Evolutionary conservation across 92 coral and sea anemone genomes (phyloP), one percentile per base, ranked within the genome.

Genomic region (Porites evermanni): DNA sequence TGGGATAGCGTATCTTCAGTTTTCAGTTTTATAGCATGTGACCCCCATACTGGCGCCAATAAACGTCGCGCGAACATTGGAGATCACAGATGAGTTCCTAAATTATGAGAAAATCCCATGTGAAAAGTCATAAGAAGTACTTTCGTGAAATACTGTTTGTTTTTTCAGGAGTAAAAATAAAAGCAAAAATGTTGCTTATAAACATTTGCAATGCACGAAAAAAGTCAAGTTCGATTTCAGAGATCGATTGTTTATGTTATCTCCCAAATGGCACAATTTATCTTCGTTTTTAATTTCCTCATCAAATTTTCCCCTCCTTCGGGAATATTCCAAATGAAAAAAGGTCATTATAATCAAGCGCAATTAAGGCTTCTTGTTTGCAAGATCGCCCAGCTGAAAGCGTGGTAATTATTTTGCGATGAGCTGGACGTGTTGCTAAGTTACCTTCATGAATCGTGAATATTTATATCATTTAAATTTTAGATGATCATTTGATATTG

Each of bases 281-380:
- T 64, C 12, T 16, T 77, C 12, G 53, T 18, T 77, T 77, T 77
- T 77, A 77, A 77, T 77, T 58, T 77, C 32, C 80, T 68, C 19
- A 24, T 38, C 8, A 24, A 77, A 77, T 77, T 77, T 59, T 77
- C 16, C 60, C 52, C 69, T 60, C 26, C 24, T 60, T 77, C 67
- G 69, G 65, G 53, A 26, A 17, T 77, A 26, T 77, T 77, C 80
- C 32, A 12, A 12, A 52, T 50, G 60, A 65, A n/a, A 60, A 24
- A 77, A 77, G 67, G 67, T n/a, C 67, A 63, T 77, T 59, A 77
- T 77, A 54, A 59, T 77, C 44, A 61, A 19, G 17, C 2, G 53
- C 61, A 77, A 60, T 77, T 60, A 77, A 29, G 8, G 68, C 68
- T 77, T 58, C 80, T 77, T 77, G 80, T 77, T 60, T 61, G 14